phyloP scores from a whole-genome alignment of 2,888 invertebrate species.

The Rotaria sp. region DNA sequence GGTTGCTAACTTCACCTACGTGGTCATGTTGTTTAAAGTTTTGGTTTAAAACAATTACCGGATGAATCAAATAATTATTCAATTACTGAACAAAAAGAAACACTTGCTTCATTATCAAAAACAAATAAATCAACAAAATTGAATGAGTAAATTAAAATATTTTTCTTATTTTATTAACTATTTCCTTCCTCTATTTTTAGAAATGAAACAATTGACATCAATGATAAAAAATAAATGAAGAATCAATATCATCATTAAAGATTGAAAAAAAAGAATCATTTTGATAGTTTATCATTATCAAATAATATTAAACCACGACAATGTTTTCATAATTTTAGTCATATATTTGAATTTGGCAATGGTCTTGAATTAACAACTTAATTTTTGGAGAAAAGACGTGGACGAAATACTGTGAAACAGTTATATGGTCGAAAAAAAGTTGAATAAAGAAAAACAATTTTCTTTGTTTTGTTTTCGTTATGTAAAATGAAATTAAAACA shows the following conservation, averaged over 20 bases:
- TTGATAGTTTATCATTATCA: not conserved
- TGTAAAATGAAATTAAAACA: not conserved
- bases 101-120: not conserved
- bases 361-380: not conserved
- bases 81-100: not conserved
- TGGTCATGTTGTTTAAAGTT: constrained; percentile 86
- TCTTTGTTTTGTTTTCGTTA: not conserved
- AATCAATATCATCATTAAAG: not conserved
- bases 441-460: not conserved
- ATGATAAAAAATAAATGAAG: not conserved
- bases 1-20: too few species aligned
- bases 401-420: not conserved
- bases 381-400: constrained; percentile 22
- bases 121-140: not conserved
- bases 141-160: not conserved
- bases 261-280: not conserved
- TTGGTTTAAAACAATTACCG: constrained; percentile 77
- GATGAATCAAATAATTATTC: constrained; percentile 45
- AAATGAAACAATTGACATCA: not conserved
- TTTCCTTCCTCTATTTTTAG: not conserved
- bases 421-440: not conserved
- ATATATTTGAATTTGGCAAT: not conserved
- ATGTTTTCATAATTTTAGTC: constrained; percentile 3
- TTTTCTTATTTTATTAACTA: not conserved
- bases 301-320: not conserved